phyloP scores from a whole-genome alignment of 2,888 invertebrate species.

The Sericinus montela region DNA sequence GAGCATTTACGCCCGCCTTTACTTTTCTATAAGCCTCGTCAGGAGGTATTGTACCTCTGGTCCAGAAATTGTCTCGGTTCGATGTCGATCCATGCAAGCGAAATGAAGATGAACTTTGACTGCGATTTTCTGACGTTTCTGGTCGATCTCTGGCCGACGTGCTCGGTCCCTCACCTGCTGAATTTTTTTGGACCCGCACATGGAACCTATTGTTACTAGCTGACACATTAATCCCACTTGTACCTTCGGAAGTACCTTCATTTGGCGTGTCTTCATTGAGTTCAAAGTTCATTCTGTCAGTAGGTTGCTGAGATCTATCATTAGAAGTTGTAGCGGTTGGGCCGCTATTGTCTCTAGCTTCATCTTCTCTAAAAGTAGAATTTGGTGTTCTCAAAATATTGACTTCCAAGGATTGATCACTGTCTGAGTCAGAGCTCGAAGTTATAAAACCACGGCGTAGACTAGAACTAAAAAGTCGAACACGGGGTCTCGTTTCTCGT shows the following conservation, averaged over 20 bases:
- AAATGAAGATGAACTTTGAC: slow-evolving; percentile 26
- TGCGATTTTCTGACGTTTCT: slow-evolving; percentile 24
- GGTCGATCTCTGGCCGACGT: slow-evolving; percentile 26
- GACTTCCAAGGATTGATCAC: slow-evolving; percentile 60
- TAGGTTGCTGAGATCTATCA: slow-evolving; percentile 28
- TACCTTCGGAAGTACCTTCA: slow-evolving; percentile 26
- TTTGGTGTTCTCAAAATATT: slow-evolving; percentile 65
- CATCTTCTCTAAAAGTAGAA: slow-evolving; percentile 52
- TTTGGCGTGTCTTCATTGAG: slow-evolving; percentile 36
- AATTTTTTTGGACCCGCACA: slow-evolving; percentile 48
- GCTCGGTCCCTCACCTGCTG: slow-evolving; percentile 29
- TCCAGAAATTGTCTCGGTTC: slow-evolving; percentile 54
- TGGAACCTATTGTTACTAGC: slow-evolving; percentile 51
- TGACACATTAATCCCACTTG: slow-evolving; percentile 42
- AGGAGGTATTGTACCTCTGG: slow-evolving; percentile 45
- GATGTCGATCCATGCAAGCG: slow-evolving; percentile 51
- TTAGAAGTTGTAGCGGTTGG: slow-evolving; percentile 16
- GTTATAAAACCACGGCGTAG: slow-evolving; percentile 32
- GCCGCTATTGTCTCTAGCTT: slow-evolving; percentile 30
- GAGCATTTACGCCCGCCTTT: slow-evolving; percentile 51
- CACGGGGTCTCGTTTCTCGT: slow-evolving; percentile 33
- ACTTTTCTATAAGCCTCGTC: slow-evolving; percentile 65
- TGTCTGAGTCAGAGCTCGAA: slow-evolving; percentile 66
- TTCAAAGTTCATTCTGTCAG: slow-evolving; percentile 54
- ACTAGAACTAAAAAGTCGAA: slow-evolving; percentile 33